These are phyloP conservation scores for Darevskia mixta DNA, from an alignment of 2,797 vertebrate genomes.

Conservation along the genomic window DNA sequence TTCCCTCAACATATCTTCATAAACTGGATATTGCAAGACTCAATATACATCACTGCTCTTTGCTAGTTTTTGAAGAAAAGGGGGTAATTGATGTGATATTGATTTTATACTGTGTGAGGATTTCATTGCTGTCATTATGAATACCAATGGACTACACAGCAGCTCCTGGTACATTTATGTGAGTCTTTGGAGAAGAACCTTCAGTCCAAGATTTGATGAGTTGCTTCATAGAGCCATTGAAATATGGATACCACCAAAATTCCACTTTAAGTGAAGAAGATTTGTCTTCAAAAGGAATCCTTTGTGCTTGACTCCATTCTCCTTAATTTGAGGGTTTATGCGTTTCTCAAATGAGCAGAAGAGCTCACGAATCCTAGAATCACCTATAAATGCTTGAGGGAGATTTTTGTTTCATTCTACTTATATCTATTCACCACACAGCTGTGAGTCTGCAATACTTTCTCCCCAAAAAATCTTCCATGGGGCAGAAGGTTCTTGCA, in stretches of 20 bases:
- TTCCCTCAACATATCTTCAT: too few relatives aligned
- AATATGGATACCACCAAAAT: too few relatives aligned
- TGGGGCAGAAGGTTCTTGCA: constrained; percentile 96
- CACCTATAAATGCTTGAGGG: constrained; percentile 92
- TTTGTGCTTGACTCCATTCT: constrained; percentile 88
- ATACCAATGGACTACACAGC: constrained; percentile 95
- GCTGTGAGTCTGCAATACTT: constrained; percentile 96
- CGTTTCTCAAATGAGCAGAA: constrained; percentile 95
- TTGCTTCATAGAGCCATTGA: too few relatives aligned
- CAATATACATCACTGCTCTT: constrained; percentile 91
- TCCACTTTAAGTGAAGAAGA: too few relatives aligned
- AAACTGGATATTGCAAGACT: constrained; percentile 85
- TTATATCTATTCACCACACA: constrained; percentile 99
- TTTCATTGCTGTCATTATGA: constrained; percentile 90
- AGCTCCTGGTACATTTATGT: too few relatives aligned
- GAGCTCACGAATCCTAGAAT: constrained; percentile 95
- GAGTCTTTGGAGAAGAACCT: too few relatives aligned
- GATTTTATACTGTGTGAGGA: constrained; percentile 91
- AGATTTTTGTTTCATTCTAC: constrained; percentile 93
- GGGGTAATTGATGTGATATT: constrained; percentile 91
- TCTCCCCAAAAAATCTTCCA: constrained; percentile 95
- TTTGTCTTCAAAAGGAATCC: too few relatives aligned
- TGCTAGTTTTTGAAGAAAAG: constrained; percentile 88
- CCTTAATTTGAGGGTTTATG: constrained; percentile 87
- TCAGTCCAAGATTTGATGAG: too few relatives aligned